These are phyloP conservation scores for Amphiprion clarkii DNA, from an alignment of 2,797 vertebrate species.

Conservation along the genomic window DNA sequence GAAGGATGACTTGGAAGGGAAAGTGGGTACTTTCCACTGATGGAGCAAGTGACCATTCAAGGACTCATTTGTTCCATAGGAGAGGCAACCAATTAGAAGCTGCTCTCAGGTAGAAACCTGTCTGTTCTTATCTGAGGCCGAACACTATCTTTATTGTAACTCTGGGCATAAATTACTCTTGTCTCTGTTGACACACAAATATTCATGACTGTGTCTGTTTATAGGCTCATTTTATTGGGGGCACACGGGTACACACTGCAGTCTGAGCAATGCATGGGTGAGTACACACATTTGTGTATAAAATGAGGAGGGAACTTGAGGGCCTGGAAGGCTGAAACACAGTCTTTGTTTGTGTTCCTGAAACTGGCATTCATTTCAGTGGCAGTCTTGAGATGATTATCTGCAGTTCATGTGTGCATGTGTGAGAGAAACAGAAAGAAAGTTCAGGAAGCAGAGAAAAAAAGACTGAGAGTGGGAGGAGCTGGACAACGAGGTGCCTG, in stretches of 20 bases:
- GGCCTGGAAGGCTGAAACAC: conserved; percentile 31
- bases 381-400: conserved; percentile 66
- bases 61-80: conserved; percentile 73
- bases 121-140: conserved; percentile 35
- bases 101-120: conserved; percentile 60
- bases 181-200: conserved; percentile 29
- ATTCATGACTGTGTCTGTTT: conserved; percentile 10
- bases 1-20: conserved; percentile 72
- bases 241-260: background rate
- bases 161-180: conserved; percentile 3
- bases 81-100: conserved; percentile 49
- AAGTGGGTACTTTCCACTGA: conserved; percentile 73
- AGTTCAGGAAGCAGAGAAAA: conserved; percentile 14
- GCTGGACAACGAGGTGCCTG: conserved; percentile 47
- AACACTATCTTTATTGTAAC: conserved; percentile 27
- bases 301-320: conserved; percentile 21
- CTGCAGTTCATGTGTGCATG: conserved; percentile 18
- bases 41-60: conserved; percentile 67
- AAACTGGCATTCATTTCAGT: conserved; percentile 57
- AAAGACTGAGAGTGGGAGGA: conserved; percentile 28
- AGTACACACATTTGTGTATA: conserved; percentile 7
- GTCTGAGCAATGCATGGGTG: conserved; percentile 3
- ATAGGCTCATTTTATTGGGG: background rate
- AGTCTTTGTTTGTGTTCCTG: conserved; percentile 53
- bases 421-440: conserved; percentile 30